phyloP scores from a whole-genome alignment of 2,113 vertebrate species.

The Helogale parvula region DNA sequence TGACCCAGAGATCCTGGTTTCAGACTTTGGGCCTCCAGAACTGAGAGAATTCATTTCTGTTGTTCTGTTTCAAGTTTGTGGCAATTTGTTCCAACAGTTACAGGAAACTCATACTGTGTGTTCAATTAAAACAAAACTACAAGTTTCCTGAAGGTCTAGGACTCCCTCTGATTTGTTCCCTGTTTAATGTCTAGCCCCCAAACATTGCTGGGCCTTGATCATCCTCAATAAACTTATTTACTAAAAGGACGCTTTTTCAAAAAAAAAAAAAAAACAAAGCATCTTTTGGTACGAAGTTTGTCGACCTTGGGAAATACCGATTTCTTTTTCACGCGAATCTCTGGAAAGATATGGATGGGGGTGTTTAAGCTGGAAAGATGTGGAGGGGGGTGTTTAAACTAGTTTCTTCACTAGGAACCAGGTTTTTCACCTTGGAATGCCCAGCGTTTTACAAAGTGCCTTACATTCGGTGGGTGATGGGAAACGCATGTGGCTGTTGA shows the following conservation, averaged over 20 bases:
- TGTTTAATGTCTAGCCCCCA: background rate
- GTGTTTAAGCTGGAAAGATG: background rate
- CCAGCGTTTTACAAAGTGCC: background rate
- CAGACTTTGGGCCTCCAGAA: background rate
- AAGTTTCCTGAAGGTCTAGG: background rate
- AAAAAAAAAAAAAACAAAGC: background rate
- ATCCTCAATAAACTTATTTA: background rate
- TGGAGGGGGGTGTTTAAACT: too few relatives aligned
- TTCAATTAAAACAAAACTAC: background rate
- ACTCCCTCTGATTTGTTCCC: background rate
- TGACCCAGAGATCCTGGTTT: background rate
- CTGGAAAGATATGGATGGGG: background rate
- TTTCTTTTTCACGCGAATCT: background rate
- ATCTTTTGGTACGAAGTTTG: background rate
- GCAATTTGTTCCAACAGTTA: background rate
- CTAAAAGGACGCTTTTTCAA: background rate
- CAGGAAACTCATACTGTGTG: background rate
- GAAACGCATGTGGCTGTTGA: background rate
- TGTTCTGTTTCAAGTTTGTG: background rate
- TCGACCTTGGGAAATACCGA: background rate
- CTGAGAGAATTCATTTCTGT: background rate
- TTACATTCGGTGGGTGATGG: background rate
- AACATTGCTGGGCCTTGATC: background rate
- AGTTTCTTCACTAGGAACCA: background rate
- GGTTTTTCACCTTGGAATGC: background rate